Evolutionary conservation across 2,888 invertebrate species (phyloP).

Genomic region (Noctua comes): DNA sequence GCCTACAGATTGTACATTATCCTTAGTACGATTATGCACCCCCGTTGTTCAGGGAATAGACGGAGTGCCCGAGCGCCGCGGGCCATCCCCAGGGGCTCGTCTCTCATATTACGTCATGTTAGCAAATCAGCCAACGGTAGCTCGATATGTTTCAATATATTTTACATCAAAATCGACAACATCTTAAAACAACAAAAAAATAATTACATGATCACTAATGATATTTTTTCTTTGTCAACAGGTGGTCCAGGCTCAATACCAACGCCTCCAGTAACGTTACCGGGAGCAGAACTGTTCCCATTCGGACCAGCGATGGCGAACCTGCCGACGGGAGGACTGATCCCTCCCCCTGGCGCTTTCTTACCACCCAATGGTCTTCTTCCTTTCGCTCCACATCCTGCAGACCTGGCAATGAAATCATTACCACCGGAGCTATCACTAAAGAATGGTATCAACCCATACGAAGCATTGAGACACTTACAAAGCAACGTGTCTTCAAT

Average conservation of each 20-base stretch:
- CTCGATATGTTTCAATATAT: constrained; percentile 62
- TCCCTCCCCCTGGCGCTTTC: constrained; percentile 90
- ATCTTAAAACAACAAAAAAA: neutral
- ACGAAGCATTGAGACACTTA: constrained; percentile 88
- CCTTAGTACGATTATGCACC: constrained; percentile 91
- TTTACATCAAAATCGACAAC: constrained; percentile 25
- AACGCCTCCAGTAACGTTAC: constrained; percentile 82
- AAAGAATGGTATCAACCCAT: constrained; percentile 90
- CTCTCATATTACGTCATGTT: constrained; percentile 89
- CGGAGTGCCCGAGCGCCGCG: constrained; percentile 86
- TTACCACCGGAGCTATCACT: constrained; percentile 88
- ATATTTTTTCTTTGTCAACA: constrained; percentile 79
- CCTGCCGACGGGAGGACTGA: constrained; percentile 86
- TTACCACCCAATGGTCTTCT: constrained; percentile 89
- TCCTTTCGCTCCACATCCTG: constrained; percentile 89
- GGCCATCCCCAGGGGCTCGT: constrained; percentile 85
- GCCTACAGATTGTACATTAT: constrained; percentile 91
- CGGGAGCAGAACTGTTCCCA: constrained; percentile 86
- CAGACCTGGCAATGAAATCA: constrained; percentile 86
- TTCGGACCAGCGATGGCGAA: constrained; percentile 85
- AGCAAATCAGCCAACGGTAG: constrained; percentile 77
- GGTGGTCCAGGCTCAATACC: constrained; percentile 84
- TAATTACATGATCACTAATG: neutral
- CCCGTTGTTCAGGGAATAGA: constrained; percentile 89
- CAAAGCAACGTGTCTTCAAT: constrained; percentile 87